Conservation (phyloP, 2,113 vertebrate genomes). For the Nesogale talazaci region DNA sequence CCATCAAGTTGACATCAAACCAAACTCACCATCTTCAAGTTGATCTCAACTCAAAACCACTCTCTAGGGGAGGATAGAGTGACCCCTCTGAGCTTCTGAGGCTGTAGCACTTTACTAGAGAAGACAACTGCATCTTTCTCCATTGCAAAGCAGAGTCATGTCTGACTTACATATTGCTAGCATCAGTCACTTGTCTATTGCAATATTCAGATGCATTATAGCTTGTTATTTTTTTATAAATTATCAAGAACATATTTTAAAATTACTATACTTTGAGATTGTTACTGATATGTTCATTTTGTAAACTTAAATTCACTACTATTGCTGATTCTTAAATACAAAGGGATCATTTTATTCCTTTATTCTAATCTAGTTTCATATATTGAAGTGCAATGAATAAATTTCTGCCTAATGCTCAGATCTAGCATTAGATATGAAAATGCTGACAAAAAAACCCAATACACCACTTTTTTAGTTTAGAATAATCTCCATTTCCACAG, state of each 20-base stretch:
- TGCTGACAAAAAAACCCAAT: not conserved
- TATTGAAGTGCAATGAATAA: not conserved
- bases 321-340: not conserved
- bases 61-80: no score
- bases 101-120: no score
- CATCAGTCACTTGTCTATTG: not conserved
- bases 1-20: no score
- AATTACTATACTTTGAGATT: not conserved
- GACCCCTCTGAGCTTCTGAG: no score
- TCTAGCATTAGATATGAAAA: not conserved
- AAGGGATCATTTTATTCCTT: not conserved
- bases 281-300: not conserved
- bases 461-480: not conserved
- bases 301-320: not conserved
- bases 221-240: not conserved
- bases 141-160: not conserved
- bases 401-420: not conserved
- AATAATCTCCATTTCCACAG: not conserved
- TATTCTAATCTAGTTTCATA: not conserved
- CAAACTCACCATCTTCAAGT: no score
- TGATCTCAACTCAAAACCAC: no score
- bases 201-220: not conserved
- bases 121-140: no score
- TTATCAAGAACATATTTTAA: not conserved
- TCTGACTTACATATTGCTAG: not conserved